Percentiles rank a stretch among this genome's conserved stretches.
phyloP scores from a whole-genome alignment of 2,113 vertebrate genomes.

The Pelodiscus sinensis region DNA sequence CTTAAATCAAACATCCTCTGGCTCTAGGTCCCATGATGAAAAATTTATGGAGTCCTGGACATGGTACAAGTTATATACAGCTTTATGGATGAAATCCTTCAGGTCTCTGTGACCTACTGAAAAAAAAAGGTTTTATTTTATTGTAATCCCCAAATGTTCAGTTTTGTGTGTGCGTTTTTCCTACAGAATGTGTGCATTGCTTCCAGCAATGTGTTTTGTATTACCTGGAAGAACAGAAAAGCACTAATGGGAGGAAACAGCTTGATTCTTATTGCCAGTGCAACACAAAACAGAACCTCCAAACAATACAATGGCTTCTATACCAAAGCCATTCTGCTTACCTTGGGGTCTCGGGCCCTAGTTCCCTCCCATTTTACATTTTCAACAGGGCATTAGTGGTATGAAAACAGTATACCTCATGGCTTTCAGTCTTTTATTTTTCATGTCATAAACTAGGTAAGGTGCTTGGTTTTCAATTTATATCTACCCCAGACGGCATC shows the following conservation, averaged over 20 bases:
- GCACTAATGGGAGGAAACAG: constrained; percentile 72
- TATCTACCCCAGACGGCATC: neutral
- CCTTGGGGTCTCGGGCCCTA: neutral
- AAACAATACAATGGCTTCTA: constrained; percentile 32
- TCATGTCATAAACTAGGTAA: neutral
- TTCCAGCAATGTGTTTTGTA: constrained; percentile 82
- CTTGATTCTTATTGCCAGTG: constrained; percentile 61
- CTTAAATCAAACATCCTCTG: constrained; percentile 72
- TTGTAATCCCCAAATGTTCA: constrained; percentile 75
- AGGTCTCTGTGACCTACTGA: constrained; percentile 73
- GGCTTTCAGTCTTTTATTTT: neutral
- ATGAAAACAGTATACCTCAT: neutral
- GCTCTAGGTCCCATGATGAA: constrained; percentile 60
- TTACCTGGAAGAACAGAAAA: constrained; percentile 76
- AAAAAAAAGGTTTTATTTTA: constrained; percentile 76
- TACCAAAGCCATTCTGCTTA: constrained; percentile 33
- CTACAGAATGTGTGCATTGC: constrained; percentile 62
- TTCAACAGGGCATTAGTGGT: neutral
- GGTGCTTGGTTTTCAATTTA: neutral
- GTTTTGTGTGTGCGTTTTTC: constrained; percentile 68
- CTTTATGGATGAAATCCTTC: constrained; percentile 78
- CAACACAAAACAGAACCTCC: constrained; percentile 66
- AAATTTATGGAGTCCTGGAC: constrained; percentile 74
- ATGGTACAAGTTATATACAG: constrained; percentile 75
- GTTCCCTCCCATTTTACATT: neutral